Conservation (phyloP, 2,888 invertebrate genomes). For the Sialis fuliginosa region DNA sequence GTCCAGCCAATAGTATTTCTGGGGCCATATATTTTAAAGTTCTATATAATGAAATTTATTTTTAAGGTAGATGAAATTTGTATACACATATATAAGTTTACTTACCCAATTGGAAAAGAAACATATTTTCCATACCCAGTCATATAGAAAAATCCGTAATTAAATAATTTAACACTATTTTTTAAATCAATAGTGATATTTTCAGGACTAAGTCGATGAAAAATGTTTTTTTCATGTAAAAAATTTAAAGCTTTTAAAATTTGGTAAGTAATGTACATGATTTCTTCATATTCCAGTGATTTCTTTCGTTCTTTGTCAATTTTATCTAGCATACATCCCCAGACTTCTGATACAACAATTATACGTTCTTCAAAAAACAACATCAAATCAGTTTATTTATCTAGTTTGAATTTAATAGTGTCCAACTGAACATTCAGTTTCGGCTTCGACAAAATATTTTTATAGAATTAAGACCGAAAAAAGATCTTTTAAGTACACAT, state of each 20-base stretch:
- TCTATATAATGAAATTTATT: conserved; percentile 22
- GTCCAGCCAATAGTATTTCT: conserved; percentile 54
- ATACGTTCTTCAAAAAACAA: conserved; percentile 43
- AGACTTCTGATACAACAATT: conserved; percentile 66
- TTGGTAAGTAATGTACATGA: conserved; percentile 52
- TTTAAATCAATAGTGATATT: conserved; percentile 61
- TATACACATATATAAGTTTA: conserved; percentile 6
- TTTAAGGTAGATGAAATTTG: not conserved
- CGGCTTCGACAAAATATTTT: too few relatives aligned
- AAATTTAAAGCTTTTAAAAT: conserved; percentile 52
- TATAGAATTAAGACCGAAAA: too few relatives aligned
- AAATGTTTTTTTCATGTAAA: conserved; percentile 53
- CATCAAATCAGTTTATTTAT: not conserved
- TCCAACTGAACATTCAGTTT: too few relatives aligned
- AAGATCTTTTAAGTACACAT: too few relatives aligned
- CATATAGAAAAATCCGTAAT: conserved; percentile 88
- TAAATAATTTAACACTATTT: conserved; percentile 67
- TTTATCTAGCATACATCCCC: conserved; percentile 42
- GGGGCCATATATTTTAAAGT: conserved; percentile 66
- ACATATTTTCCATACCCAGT: conserved; percentile 74
- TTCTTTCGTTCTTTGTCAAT: conserved; percentile 27
- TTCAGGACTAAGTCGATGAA: conserved; percentile 63
- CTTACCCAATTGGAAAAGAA: conserved; percentile 73
- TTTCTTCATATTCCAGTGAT: conserved; percentile 31
- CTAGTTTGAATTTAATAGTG: too few relatives aligned